Evolutionary conservation across 2,113 vertebrate species (phyloP).

Genomic region (Leptosomus discolor): DNA sequence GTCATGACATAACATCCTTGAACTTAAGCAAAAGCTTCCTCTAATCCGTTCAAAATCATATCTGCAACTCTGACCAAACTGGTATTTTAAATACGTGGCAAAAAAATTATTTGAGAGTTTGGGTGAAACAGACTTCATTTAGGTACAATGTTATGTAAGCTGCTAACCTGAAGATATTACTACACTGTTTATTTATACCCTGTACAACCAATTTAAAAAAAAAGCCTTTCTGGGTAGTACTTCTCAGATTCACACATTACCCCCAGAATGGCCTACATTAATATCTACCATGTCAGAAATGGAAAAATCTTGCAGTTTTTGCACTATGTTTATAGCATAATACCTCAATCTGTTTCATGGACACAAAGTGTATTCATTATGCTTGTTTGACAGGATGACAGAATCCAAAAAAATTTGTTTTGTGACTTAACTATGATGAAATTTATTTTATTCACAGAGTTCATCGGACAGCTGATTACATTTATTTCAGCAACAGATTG

Average conservation of each 20-base stretch:
- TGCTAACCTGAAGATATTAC: neutral
- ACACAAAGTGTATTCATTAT: neutral
- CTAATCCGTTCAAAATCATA: neutral
- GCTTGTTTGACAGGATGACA: neutral
- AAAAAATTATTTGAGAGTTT: neutral
- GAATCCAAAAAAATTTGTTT: neutral
- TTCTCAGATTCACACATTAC: neutral
- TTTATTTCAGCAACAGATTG: neutral
- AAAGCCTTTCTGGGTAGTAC: neutral
- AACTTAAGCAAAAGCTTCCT: neutral
- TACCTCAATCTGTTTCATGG: neutral
- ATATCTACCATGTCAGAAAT: neutral
- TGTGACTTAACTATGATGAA: neutral
- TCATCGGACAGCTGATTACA: neutral
- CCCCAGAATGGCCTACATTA: neutral
- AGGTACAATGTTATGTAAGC: neutral
- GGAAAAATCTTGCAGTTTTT: neutral
- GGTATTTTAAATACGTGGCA: accelerated
- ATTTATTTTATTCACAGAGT: slow-evolving; percentile 1
- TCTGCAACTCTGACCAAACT: neutral
- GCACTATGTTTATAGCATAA: neutral
- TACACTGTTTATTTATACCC: neutral
- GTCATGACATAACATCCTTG: neutral
- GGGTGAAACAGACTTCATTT: neutral
- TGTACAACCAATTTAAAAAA: neutral